These are phyloP conservation scores for Pachypanchax playfairii DNA, from an alignment of 2,113 vertebrate species.

Conservation along the genomic window DNA sequence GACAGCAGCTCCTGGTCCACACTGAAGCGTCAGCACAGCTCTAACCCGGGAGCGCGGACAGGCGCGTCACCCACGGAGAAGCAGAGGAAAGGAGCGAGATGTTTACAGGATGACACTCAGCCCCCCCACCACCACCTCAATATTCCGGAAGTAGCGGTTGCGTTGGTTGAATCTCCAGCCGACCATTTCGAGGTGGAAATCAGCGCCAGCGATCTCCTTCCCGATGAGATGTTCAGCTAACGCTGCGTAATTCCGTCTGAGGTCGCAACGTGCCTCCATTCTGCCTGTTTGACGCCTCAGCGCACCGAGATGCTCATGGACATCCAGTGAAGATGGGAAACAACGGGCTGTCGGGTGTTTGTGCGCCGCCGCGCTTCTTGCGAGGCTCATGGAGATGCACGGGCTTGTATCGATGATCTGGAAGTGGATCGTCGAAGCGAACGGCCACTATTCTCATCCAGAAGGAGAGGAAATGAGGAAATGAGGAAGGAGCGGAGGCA, in stretches of 20 bases:
- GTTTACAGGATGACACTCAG: constrained; percentile 31
- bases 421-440: constrained; percentile 55
- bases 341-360: constrained; percentile 43
- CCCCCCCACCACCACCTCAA: constrained; percentile 10
- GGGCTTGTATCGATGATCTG: constrained; percentile 58
- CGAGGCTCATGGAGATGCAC: constrained; percentile 52
- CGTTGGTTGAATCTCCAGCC: constrained; percentile 74
- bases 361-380: constrained; percentile 28
- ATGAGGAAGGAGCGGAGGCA: background rate
- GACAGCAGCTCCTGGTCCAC: constrained; percentile 73
- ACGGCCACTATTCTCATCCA: constrained; percentile 48
- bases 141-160: constrained; percentile 82
- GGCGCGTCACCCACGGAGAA: constrained; percentile 4
- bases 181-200: constrained; percentile 79
- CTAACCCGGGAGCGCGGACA: background rate
- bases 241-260: constrained; percentile 45
- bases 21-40: constrained; percentile 35
- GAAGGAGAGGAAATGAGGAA: constrained; percentile 39
- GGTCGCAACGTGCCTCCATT: constrained; percentile 20
- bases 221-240: constrained; percentile 61
- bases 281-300: constrained; percentile 7
- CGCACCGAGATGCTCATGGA: constrained; percentile 55
- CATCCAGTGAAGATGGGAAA: constrained; percentile 55
- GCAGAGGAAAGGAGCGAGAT: constrained; percentile 8
- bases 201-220: constrained; percentile 51